Evolutionary conservation across 2,797 vertebrate genomes (phyloP), one percentile per base, ranked within the genome.

Genomic region (Gobio occitaniae): DNA sequence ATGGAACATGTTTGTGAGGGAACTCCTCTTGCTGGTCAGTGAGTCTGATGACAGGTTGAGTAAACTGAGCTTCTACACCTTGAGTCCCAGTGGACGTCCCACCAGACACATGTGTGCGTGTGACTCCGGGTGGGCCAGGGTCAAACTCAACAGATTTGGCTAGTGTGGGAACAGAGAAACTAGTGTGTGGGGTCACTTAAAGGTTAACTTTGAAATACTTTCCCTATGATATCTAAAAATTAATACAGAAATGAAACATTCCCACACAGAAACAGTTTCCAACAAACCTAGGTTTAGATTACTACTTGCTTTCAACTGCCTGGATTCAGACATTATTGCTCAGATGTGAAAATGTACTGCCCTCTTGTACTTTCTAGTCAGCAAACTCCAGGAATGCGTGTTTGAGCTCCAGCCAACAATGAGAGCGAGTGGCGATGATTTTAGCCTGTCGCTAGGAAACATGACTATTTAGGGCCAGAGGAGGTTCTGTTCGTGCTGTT

Each of bases 361-460:
- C 66, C 25, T 79, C 41, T 29, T 48, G 59, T 19, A 50, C 71
- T 50, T 74, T 52, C 71, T 48, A 74, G 21, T 72, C 12, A 52
- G 47, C 25, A 41, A 21, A 50, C 63, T 77, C 48, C 90, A 86
- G 89, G 83, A 92, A 90, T 88, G 86, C 6, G 44, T 86, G 36
- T 76, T 74, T 84, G 71, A 90, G 82, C 87, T 88, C 81, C 69
- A n/a, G 69, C 80, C 79, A 88, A 80, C 69, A 71, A 86, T 54
- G 41, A 86, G 88, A 91, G 72, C 63, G 32, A 77, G n/a, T 38
- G 32, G 16, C 17, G 25, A 63, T 76, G 86, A 70, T 89, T 87
- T 92, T 90, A 71, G 85, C 72, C 65, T 78, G 92, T 92, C 90
- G 90, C 93, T 92, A 89, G 72, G 93, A 89, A 78, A 92, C 86